Percentiles rank a stretch among this genome's conserved stretches.
phyloP scores from a whole-genome alignment of 2,797 vertebrate species.

The Meda fulgida region DNA sequence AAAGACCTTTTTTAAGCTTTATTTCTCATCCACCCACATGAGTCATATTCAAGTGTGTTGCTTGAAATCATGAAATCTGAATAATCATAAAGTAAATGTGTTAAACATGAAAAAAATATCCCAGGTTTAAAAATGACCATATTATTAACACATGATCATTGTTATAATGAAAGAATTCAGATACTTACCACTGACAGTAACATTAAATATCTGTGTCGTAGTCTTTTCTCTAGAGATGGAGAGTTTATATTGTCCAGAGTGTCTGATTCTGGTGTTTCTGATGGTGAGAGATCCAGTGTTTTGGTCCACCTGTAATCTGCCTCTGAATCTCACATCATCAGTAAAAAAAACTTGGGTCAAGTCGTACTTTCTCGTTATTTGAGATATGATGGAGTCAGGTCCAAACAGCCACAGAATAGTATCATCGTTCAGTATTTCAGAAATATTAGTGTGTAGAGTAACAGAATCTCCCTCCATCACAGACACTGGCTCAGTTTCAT shows the following conservation, averaged over 20 bases:
- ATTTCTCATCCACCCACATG: no score
- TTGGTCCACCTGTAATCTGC: no score
- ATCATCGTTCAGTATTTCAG: not conserved
- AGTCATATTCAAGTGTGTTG: not conserved
- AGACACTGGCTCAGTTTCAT: fast-evolving
- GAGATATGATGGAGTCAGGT: not conserved
- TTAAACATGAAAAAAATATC: no score
- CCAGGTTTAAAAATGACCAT: not conserved
- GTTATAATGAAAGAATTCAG: not conserved
- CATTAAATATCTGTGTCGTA: not conserved
- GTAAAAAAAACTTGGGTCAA: not conserved
- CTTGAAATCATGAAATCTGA: not conserved
- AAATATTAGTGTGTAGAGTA: not conserved
- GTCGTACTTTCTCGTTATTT: not conserved
- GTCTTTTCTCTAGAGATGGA: no score
- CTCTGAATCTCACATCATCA: not conserved
- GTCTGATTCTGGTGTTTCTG: no score
- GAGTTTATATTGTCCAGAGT: no score
- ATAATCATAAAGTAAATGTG: no score
- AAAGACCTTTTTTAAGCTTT: no score
- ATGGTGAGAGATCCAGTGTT: no score
- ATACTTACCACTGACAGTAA: slow-evolving; percentile 3
- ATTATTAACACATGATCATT: no score
- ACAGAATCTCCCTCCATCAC: slow-evolving; percentile 10
- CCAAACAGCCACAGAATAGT: not conserved